These are phyloP conservation scores for Potamarius usumacintae DNA, from an alignment of 2,113 vertebrate genomes.

Conservation along the genomic window DNA sequence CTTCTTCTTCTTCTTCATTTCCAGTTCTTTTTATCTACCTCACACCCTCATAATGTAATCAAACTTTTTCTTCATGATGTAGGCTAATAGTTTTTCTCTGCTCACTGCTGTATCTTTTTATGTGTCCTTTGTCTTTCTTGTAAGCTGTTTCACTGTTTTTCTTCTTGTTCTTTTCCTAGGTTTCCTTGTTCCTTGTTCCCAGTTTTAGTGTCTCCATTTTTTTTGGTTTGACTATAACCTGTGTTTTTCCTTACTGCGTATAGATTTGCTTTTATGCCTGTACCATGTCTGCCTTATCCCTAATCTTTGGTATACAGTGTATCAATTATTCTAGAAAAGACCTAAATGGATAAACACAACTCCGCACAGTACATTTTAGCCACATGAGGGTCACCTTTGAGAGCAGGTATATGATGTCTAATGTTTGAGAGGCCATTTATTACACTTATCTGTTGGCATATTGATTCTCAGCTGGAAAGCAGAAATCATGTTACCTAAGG, in stretches of 20 bases:
- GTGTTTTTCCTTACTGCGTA: neutral
- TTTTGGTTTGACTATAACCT: neutral
- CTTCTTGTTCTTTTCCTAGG: neutral
- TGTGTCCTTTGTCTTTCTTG: neutral
- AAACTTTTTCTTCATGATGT: neutral
- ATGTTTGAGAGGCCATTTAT: slow-evolving; percentile 61
- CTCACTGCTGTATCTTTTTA: neutral
- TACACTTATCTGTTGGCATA: slow-evolving; percentile 70
- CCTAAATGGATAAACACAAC: neutral
- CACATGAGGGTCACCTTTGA: slow-evolving; percentile 44
- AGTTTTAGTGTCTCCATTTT: neutral
- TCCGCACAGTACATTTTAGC: neutral
- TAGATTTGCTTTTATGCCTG: neutral
- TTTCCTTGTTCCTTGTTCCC: neutral
- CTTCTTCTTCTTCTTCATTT: neutral
- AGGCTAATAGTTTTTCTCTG: neutral
- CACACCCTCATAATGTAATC: neutral
- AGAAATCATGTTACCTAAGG: slow-evolving; percentile 55
- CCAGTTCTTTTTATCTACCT: neutral
- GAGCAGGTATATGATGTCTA: slow-evolving; percentile 50
- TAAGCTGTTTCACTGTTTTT: neutral
- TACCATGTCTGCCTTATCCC: neutral
- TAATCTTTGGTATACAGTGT: neutral
- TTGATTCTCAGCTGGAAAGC: slow-evolving; percentile 66
- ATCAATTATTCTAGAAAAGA: slow-evolving; percentile 1